A percentile compares a stretch with the other conserved stretches of the same genome.
phyloP scores from a whole-genome alignment of 2,113 vertebrate species.

The Pseudorectes ferrugineus region DNA sequence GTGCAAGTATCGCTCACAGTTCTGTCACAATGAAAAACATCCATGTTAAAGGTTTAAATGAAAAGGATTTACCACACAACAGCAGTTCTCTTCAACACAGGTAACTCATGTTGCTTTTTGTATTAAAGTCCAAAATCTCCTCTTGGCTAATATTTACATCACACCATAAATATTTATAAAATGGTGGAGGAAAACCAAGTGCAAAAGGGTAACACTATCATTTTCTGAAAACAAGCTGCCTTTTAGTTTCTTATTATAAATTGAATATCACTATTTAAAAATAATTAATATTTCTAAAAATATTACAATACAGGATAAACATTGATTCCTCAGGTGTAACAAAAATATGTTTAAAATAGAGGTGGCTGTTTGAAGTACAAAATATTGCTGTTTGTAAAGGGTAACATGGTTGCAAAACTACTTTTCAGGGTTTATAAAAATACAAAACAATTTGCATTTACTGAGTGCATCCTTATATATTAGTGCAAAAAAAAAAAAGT shows the following conservation, averaged over 20 bases:
- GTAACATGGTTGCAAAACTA: constrained; percentile 68
- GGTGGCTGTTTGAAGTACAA: constrained; percentile 73
- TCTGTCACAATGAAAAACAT: background rate
- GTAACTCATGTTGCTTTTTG: background rate
- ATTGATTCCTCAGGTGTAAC: constrained; percentile 67
- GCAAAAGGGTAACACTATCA: constrained; percentile 53
- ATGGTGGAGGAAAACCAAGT: constrained; percentile 41
- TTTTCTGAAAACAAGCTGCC: constrained; percentile 69
- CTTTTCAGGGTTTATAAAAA: constrained; percentile 64
- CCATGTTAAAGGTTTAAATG: background rate
- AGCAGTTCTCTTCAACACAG: background rate
- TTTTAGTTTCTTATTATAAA: constrained; percentile 69
- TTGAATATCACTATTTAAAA: constrained; percentile 63
- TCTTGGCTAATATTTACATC: constrained; percentile 51
- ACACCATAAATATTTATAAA: constrained; percentile 60
- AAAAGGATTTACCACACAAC: background rate
- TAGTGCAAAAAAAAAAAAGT: constrained; percentile 69
- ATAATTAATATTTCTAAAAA: constrained; percentile 73
- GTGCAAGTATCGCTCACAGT: background rate
- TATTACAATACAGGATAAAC: constrained; percentile 76
- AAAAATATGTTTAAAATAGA: constrained; percentile 79
- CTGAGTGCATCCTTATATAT: constrained; percentile 67
- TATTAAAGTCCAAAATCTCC: constrained; percentile 35
- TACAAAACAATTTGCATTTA: constrained; percentile 74
- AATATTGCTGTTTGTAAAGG: constrained; percentile 73